Evolutionary conservation across 2,797 vertebrate genomes (phyloP), one percentile per base, ranked within the genome.

Genomic region (Typhlichthys subterraneus): DNA sequence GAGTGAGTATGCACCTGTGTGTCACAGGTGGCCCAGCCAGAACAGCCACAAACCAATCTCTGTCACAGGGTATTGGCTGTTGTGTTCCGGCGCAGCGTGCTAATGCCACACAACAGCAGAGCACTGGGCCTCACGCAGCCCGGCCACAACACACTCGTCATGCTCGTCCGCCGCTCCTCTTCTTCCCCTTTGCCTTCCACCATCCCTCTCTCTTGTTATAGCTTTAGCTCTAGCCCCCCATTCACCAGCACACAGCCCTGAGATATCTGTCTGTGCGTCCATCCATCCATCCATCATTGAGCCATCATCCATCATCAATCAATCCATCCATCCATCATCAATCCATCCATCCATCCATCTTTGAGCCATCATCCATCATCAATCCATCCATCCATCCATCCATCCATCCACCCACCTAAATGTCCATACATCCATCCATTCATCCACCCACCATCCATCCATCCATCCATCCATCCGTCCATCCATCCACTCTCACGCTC

Each of bases 231-330:
- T 19, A 2, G 47, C 59, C 53, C n/a, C 29, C 2, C 17, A 15
- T n/a, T 13, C 13, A 13, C 46, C 42, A 8, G 33, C 33, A 2
- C 33, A 8, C 5, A 38, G 33, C 7, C 33, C 33, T 3, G 33
- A 5, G 33, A 38, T 8, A 5, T 42, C 13, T 57, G 2, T 51
- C 51, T 59, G 4, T 46, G 45, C 23, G 57, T 70, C 67, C 67
- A 74, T 80, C 81, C 69, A 70, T 70, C 72, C 88, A 86, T 88
- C 85, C 88, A 87, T 1, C 17, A 17, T 17, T 17, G 17, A 17
- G 17, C 17, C 17, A 17, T 17, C 33, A 33, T 1, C 33, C 33
- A 33, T 33, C 67, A 74, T 80, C 81, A 67, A 70, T 70, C 72
- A 87, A 86, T 88, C 85, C 88, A 87, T 1, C 17, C 33, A 33